phyloP scores from a whole-genome alignment of 2,113 vertebrate species.

The Scomber scombrus region DNA sequence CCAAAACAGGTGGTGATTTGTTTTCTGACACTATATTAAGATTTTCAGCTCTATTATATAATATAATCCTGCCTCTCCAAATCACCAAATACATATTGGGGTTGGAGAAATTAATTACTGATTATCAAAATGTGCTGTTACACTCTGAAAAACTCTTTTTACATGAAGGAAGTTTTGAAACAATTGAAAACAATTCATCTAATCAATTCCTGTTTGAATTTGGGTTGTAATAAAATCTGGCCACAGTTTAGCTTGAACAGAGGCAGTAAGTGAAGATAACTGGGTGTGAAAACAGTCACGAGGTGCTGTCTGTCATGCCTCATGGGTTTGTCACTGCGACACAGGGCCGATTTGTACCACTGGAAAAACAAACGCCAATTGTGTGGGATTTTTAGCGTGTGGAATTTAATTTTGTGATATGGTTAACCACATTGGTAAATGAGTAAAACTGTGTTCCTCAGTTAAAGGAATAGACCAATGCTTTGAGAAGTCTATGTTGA shows the following conservation, averaged over 20 bases:
- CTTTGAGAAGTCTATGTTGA: not conserved
- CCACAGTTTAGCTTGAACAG: not conserved
- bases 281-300: slow-evolving; percentile 60
- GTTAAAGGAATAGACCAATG: not conserved
- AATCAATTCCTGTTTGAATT: not conserved
- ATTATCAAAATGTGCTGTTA: no score
- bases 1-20: no score
- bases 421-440: not conserved
- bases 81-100: no score
- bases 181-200: not conserved
- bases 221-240: not conserved
- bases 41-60: no score
- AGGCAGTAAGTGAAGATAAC: slow-evolving; percentile 16
- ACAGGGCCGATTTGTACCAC: not conserved
- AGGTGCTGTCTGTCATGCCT: slow-evolving; percentile 44
- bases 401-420: not conserved
- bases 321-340: slow-evolving; percentile 40
- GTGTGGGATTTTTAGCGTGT: not conserved
- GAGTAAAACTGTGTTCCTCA: not conserved
- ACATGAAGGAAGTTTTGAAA: not conserved
- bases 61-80: no score
- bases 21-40: no score
- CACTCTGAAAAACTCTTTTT: not conserved
- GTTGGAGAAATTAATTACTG: no score
- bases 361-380: not conserved